Evolutionary conservation across 1,140 invertebrate genomes (phyloP).

Genomic region (Drosophila leontia): DNA sequence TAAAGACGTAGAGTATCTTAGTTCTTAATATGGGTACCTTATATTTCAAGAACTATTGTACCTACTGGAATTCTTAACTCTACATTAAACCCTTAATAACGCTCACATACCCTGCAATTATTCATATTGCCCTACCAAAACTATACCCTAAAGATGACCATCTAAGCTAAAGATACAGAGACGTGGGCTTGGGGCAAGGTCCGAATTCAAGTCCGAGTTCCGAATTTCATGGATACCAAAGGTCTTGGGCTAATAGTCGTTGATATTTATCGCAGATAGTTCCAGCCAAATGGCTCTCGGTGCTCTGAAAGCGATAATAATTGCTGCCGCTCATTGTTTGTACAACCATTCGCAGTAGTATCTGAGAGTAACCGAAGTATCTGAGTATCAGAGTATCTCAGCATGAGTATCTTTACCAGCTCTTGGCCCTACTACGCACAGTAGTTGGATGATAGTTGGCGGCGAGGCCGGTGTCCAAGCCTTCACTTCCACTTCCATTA

Average conservation of each 20-base stretch:
- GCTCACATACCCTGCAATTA: neutral
- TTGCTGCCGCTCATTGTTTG: conserved; percentile 40
- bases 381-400: conserved; percentile 49
- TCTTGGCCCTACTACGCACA: conserved; percentile 41
- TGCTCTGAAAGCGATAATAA: conserved; percentile 39
- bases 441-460: conserved; percentile 30
- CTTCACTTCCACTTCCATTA: conserved; percentile 44
- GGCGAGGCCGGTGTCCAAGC: conserved; percentile 56
- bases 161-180: neutral
- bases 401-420: conserved; percentile 27
- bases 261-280: conserved; percentile 28
- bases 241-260: conserved; percentile 19
- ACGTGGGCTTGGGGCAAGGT: neutral
- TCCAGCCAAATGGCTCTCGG: conserved; percentile 29
- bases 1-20: no score
- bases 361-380: conserved; percentile 3
- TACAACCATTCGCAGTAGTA: conserved; percentile 41
- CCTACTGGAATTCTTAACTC: neutral
- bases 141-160: conserved; percentile 4
- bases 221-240: conserved; percentile 13
- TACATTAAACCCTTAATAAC: neutral
- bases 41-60: no score
- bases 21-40: no score
- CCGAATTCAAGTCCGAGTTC: neutral
- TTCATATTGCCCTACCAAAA: conserved; percentile 2